These are phyloP conservation scores for Lithosia quadra DNA, from an alignment of 2,888 invertebrate species.

Conservation along the genomic window DNA sequence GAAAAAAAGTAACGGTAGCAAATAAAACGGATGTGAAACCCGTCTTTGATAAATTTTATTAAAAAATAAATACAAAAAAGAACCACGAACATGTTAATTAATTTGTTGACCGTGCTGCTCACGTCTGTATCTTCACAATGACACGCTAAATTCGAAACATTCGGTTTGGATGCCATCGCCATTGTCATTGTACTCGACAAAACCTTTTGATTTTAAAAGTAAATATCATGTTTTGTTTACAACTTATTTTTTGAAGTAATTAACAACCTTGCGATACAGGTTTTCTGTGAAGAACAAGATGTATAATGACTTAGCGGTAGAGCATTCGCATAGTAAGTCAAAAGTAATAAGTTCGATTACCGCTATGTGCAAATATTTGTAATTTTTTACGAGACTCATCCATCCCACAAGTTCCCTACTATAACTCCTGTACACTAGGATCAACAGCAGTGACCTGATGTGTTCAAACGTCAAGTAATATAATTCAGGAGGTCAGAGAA, in stretches of 20 bases:
- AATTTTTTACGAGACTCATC: no score
- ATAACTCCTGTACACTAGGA: no score
- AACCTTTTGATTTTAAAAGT: constrained; percentile 42
- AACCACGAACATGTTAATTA: constrained; percentile 22
- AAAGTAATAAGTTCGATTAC: no score
- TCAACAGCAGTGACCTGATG: no score
- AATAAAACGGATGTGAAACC: constrained; percentile 7
- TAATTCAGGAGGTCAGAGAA: no score
- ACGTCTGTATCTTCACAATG: constrained; percentile 39
- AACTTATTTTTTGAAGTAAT: constrained; percentile 35
- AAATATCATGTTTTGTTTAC: constrained; percentile 46
- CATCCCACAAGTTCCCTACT: no score
- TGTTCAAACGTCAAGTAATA: no score
- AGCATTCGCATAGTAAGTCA: neutral
- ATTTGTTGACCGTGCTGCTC: constrained; percentile 20
- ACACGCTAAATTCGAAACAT: constrained; percentile 46
- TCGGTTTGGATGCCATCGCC: constrained; percentile 35
- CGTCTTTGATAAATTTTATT: constrained; percentile 16
- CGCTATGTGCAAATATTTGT: no score
- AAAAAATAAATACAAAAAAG: constrained; percentile 16
- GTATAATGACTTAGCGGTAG: neutral
- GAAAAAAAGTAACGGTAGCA: neutral
- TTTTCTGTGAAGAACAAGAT: neutral
- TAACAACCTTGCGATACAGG: constrained; percentile 20
- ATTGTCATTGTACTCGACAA: constrained; percentile 45